These are phyloP conservation scores for Ivindomyrus marchei DNA, from an alignment of 2,113 vertebrate species.

Conservation along the genomic window DNA sequence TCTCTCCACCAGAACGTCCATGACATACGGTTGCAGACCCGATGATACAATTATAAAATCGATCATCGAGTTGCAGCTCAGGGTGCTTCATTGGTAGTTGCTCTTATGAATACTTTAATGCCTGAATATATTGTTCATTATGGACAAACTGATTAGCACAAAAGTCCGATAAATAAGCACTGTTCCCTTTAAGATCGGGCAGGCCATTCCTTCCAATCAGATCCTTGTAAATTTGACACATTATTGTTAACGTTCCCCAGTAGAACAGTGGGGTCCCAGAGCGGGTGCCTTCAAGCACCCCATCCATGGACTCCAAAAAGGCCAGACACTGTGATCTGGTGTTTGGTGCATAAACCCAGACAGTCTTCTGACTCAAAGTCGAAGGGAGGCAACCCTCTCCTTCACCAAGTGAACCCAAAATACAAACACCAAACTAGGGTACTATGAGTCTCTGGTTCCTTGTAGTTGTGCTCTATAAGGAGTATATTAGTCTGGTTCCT, in stretches of 20 bases:
- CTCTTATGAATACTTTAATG: not conserved
- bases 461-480: not conserved
- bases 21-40: not conserved
- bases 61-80: not conserved
- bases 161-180: not conserved
- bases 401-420: not conserved
- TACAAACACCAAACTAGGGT: not conserved
- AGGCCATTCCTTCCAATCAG: not conserved
- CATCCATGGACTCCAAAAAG: not conserved
- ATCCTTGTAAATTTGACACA: not conserved
- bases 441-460: not conserved
- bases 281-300: not conserved
- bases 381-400: not conserved
- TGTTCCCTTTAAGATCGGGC: not conserved
- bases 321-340: not conserved
- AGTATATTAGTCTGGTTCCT: not conserved
- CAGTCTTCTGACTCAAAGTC: not conserved
- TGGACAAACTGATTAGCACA: not conserved
- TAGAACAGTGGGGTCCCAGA: not conserved
- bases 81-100: not conserved
- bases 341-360: not conserved
- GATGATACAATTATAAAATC: not conserved
- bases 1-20: not conserved
- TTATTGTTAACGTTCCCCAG: not conserved
- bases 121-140: not conserved